Evolutionary conservation across 1,140 invertebrate species (phyloP).

Genomic region (Neodiprion fabricii): DNA sequence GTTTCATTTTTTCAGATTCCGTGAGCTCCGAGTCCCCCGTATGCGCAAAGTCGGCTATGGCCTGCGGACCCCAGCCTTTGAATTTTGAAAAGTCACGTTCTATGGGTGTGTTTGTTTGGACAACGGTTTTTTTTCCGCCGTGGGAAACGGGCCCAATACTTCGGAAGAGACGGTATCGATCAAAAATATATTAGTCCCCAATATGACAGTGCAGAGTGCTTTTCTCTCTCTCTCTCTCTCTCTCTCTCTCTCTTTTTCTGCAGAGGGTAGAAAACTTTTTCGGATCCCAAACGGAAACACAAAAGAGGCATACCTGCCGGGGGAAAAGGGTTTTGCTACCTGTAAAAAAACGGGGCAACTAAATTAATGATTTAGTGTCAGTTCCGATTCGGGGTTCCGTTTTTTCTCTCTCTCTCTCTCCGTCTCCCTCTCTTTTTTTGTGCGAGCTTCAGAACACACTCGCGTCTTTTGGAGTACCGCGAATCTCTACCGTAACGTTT

Average conservation of each 20-base stretch:
- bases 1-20: too few species aligned
- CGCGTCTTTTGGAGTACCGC: not conserved
- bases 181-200: constrained; percentile 64
- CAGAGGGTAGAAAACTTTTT: constrained; percentile 33
- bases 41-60: not conserved
- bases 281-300: constrained; percentile 28
- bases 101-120: constrained; percentile 61
- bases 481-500: not conserved
- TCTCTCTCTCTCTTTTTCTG: not conserved
- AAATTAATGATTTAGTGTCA: constrained; percentile 64
- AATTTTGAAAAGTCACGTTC: constrained; percentile 32
- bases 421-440: not conserved
- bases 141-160: constrained; percentile 53
- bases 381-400: constrained; percentile 47
- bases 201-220: constrained; percentile 62
- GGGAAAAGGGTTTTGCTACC: constrained; percentile 53
- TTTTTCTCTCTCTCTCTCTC: constrained; percentile 20
- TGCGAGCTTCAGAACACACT: not conserved
- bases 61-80: not conserved
- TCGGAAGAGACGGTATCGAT: constrained; percentile 50
- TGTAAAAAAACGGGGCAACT: constrained; percentile 45
- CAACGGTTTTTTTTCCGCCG: constrained; percentile 55
- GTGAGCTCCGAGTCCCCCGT: not conserved
- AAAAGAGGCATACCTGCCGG: constrained; percentile 51
- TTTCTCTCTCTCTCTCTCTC: constrained; percentile 40